Conservation (phyloP, 2,113 vertebrate species). For the Jacana jacana region DNA sequence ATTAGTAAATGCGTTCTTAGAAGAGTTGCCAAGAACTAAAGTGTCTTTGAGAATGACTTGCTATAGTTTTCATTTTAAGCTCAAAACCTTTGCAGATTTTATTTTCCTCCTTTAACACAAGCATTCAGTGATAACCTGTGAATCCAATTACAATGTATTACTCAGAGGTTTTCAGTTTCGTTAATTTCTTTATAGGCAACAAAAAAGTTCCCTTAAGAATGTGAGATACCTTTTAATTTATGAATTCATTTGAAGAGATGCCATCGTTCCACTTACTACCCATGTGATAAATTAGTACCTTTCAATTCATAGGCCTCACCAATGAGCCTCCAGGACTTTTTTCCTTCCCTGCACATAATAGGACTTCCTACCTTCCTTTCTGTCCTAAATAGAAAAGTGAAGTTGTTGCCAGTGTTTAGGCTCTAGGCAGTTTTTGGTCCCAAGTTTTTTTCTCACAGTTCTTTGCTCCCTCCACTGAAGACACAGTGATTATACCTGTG, state of each 20-base stretch:
- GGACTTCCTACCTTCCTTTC: slow-evolving; percentile 37
- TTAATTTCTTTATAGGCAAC: slow-evolving; percentile 1
- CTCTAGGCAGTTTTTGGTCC: slow-evolving; percentile 36
- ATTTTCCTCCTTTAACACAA: neutral
- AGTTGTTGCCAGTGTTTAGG: slow-evolving; percentile 37
- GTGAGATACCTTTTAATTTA: slow-evolving; percentile 24
- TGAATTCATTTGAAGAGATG: slow-evolving; percentile 37
- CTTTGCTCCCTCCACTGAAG: neutral
- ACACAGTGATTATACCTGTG: neutral
- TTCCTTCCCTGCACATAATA: neutral
- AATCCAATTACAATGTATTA: neutral
- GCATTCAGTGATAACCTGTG: neutral
- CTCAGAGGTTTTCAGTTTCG: slow-evolving; percentile 5
- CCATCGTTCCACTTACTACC: slow-evolving; percentile 15
- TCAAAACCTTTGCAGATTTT: neutral
- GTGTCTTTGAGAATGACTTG: slow-evolving; percentile 5
- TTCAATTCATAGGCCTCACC: neutral
- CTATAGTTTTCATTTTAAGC: neutral
- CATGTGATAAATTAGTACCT: neutral
- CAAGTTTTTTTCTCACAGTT: slow-evolving; percentile 23
- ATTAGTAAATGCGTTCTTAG: neutral
- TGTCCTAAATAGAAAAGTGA: neutral
- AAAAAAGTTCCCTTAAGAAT: slow-evolving; percentile 20
- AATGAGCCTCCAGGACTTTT: slow-evolving; percentile 18
- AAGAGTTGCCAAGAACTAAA: slow-evolving; percentile 20